phyloP scores from a whole-genome alignment of 2,888 invertebrate genomes.

The Oithona nana region DNA sequence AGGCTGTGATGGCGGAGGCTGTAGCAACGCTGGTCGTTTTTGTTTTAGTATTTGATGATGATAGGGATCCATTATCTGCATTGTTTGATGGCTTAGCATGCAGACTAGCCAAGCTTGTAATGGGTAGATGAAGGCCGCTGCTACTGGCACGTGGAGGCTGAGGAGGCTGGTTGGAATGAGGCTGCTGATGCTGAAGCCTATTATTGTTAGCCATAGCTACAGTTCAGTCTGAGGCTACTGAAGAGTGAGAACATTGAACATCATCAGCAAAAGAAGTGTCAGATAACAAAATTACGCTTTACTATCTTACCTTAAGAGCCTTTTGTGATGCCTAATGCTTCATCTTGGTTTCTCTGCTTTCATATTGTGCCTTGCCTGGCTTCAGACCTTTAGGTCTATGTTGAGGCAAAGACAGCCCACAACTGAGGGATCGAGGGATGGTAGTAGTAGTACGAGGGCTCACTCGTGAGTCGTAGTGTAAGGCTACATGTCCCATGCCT shows the following conservation, averaged over 20 bases:
- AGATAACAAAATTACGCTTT: not conserved
- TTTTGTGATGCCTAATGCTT: too few relatives aligned
- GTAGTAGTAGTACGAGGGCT: too few relatives aligned
- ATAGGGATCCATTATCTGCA: not conserved
- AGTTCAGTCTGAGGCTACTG: not conserved
- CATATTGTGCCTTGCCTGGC: too few relatives aligned
- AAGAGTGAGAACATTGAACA: not conserved
- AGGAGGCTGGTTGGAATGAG: not conserved
- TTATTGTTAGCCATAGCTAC: not conserved
- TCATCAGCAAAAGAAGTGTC: not conserved
- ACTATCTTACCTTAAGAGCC: not conserved
- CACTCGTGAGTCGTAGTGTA: too few relatives aligned
- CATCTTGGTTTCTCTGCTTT: too few relatives aligned
- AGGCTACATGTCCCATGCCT: too few relatives aligned
- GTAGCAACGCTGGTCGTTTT: not conserved
- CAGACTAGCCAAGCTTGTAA: not conserved
- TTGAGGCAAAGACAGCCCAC: not conserved
- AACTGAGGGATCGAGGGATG: too few relatives aligned
- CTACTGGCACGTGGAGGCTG: not conserved
- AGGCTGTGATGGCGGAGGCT: not conserved
- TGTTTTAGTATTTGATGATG: not conserved
- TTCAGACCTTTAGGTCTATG: too few relatives aligned
- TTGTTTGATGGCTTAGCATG: not conserved
- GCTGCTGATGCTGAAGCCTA: not conserved
- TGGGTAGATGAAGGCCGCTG: not conserved